Base-by-base conservation (phyloP, 2,797 vertebrate species). In the Pelobates cultripes region DNA sequence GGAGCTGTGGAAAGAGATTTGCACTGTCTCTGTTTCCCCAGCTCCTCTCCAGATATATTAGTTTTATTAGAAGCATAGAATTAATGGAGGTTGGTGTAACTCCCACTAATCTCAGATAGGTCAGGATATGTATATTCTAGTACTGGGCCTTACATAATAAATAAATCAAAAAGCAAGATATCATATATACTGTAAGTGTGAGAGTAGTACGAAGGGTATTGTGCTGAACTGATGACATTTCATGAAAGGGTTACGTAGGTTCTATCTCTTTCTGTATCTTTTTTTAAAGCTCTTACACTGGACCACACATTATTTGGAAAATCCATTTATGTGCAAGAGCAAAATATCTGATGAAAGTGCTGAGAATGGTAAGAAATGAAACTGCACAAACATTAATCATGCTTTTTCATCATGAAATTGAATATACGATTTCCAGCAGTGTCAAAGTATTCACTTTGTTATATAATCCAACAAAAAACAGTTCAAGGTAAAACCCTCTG, bases 361-460 rank as follows among this genome's bases (percentile, higher is more conserved):
- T 83, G 82, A 83, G 82, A 75, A 70, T 75, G 72, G 71, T 75
- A 79, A 83, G 82, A 83, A 79, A 83, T 75, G 67, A 79, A 75
- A 83, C 66, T 79, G 72, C 81, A 83, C 72, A 75, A 79, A 79
- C 82, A 83, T 83, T 83, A 83, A 83, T 83, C 82, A 83, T 79
- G 72, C 77, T 70, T 79, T 83, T 83, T 75, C 77, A 75, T 83
- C 77, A 79, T 57, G 72, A 79, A 79, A 79, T 75, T 83, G 77
- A 83, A 83, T 79, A 79, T 79, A 79, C 41, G 82, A 83, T 75
- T 83, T 79, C 72, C 72, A 75, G 72, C 77, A 63, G 67, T 75
- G 77, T 75, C 82, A 79, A 83, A 66, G 70, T 76, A 71, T 79
- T 79, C 82, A 71, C 81, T 83, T 70, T 83, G 55, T 83, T 79